phyloP scores from a whole-genome alignment of 2,113 vertebrate genomes.

The Sapajus apella region DNA sequence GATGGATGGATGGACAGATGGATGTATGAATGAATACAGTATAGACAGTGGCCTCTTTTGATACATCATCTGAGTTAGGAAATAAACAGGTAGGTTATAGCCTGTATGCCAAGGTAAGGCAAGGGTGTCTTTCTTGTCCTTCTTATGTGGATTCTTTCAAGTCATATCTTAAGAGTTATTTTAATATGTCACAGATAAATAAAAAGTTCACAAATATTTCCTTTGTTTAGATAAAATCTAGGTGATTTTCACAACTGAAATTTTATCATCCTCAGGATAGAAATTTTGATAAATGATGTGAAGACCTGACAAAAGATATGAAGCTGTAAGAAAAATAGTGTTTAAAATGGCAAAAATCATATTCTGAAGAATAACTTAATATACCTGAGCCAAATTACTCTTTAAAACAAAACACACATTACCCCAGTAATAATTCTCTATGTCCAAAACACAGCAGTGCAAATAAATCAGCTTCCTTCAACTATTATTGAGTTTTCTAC shows the following conservation, averaged over 20 bases:
- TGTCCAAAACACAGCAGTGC: background rate
- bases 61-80: background rate
- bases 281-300: background rate
- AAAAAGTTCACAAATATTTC: background rate
- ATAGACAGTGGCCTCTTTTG: background rate
- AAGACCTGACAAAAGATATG: background rate
- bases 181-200: background rate
- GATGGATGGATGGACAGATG: too few species aligned
- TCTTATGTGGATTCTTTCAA: background rate
- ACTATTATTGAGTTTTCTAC: background rate
- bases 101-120: background rate
- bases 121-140: background rate
- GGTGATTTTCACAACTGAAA: background rate
- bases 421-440: background rate
- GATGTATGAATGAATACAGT: background rate
- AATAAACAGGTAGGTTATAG: background rate
- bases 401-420: background rate
- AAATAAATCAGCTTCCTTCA: background rate
- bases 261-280: background rate
- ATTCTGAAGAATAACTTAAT: background rate
- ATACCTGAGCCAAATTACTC: background rate
- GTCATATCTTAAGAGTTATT: background rate
- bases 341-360: background rate
- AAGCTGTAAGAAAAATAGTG: background rate
- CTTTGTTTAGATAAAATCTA: background rate